A percentile compares a stretch with the other conserved stretches of the same genome.
Evolutionary conservation across 2,113 vertebrate genomes (phyloP).

Genomic region (Charina bottae): DNA sequence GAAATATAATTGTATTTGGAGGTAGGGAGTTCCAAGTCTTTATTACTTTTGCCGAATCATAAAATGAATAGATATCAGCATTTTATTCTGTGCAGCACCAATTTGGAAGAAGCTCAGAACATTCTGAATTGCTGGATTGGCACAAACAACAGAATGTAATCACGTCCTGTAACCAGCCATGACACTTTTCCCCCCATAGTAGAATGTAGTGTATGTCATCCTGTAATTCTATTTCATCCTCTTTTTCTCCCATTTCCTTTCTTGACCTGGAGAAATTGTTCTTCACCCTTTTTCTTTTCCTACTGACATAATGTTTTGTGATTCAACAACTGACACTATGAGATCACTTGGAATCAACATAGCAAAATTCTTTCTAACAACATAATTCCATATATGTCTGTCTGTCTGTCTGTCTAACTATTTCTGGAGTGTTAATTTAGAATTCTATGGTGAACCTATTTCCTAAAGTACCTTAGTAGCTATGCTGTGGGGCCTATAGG

Average conservation of each 20-base stretch:
- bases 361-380: not conserved
- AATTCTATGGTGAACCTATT: not conserved
- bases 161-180: conserved; percentile 29
- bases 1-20: conserved; percentile 34
- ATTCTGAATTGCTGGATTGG: conserved; percentile 45
- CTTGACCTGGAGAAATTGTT: conserved; percentile 19
- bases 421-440: not conserved
- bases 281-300: not conserved
- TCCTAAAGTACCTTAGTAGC: not conserved
- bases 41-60: conserved; percentile 11
- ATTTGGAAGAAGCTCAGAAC: conserved; percentile 46
- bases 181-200: conserved; percentile 29
- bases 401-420: not conserved
- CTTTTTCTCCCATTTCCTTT: conserved; percentile 32
- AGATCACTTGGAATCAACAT: not conserved
- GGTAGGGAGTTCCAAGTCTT: conserved; percentile 21
- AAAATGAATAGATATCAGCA: conserved; percentile 58
- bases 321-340: conserved; percentile 8
- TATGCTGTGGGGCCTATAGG: not conserved
- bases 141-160: conserved; percentile 46
- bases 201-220: not conserved
- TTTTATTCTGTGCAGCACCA: conserved; percentile 42
- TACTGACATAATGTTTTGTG: not conserved
- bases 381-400: not conserved
- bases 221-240: conserved; percentile 36